Evolutionary conservation across 2,888 invertebrate species (phyloP), one percentile per base, ranked within the genome.

Genomic region (Apamea epomidion): DNA sequence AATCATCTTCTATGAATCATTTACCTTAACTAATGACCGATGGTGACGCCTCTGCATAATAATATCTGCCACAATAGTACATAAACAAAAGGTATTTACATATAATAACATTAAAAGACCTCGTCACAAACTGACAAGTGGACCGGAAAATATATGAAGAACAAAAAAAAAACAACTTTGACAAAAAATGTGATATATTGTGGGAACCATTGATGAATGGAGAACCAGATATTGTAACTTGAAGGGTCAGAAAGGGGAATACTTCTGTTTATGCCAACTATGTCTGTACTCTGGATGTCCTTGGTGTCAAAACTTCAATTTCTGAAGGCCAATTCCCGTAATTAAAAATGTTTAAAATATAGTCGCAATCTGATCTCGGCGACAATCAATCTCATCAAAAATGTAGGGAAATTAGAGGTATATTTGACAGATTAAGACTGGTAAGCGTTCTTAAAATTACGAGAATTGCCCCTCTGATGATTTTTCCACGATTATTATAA

Each of bases 61-160:
- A 79, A 87, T 79, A 65, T 60, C 18, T 37, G 29, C 60, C 54
- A 77, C 67, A 76, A 84, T 73, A 78, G 29, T 60, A 67, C 32
- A 77, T 76, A 81, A 86, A 84, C 85, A 89, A 85, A 85, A 78
- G 77, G 10, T 67, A 79, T 82, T 85, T 76, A 80, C 69, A 80
- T 71, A 81, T 77, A 82, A 84, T 76, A 54, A 78, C 42, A 72
- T 76, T 60, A 78, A n/a, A 84, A 88, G 83, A 82, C 91, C 90
- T 90, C 90, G 90, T 87, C 88, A 87, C 79, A 81, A 82, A 77
- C 72, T 51, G 81, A 88, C 88, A 91, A 92, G 85, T 91, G 87
- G 86, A 90, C 90, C 92, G 92, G 92, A 92, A 90, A 42, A 80
- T 91, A 90, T 85, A 83, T 86, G 60, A 78, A 51, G 45, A 48